A percentile compares a stretch with the other conserved stretches of the same genome.
These are phyloP conservation scores for Campoletis raptor DNA, from an alignment of 2,888 invertebrate genomes.

Conservation along the genomic window DNA sequence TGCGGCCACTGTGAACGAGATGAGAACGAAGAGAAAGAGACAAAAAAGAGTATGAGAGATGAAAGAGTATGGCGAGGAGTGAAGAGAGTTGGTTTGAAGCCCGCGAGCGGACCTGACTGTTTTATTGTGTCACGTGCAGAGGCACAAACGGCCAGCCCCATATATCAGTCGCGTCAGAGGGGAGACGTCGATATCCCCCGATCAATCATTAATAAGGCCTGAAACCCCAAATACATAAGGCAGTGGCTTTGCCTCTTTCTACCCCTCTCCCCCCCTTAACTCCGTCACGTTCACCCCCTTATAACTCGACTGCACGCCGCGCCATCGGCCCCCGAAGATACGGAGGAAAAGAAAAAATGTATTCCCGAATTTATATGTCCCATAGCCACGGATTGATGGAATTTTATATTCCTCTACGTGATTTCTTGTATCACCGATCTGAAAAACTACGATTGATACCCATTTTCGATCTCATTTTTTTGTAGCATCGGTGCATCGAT, in stretches of 20 bases:
- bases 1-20: constrained; percentile 35
- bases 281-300: constrained; percentile 67
- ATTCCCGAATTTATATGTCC: constrained; percentile 76
- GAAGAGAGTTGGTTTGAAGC: constrained; percentile 55
- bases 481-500: not conserved
- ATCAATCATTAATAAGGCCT: constrained; percentile 85
- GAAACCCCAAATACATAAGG: constrained; percentile 84
- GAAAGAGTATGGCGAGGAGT: constrained; percentile 38
- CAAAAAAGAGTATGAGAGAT: constrained; percentile 18
- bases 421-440: constrained; percentile 76
- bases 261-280: constrained; percentile 27
- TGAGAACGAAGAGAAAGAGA: constrained; percentile 42
- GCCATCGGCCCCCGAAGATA: constrained; percentile 39
- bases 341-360: constrained; percentile 76
- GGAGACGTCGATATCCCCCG: constrained; percentile 84
- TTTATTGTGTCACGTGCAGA: constrained; percentile 85
- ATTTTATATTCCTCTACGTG: constrained; percentile 84
- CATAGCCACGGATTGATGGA: constrained; percentile 82
- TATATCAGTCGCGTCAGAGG: constrained; percentile 84
- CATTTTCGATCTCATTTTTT: constrained; percentile 16
- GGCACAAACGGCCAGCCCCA: constrained; percentile 79
- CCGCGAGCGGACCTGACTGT: constrained; percentile 67
- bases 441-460: constrained; percentile 8
- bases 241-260: constrained; percentile 67
- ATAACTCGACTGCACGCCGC: constrained; percentile 68